Base-by-base conservation (phyloP, 2,888 invertebrate genomes). In the Drosophila nigricruria region DNA sequence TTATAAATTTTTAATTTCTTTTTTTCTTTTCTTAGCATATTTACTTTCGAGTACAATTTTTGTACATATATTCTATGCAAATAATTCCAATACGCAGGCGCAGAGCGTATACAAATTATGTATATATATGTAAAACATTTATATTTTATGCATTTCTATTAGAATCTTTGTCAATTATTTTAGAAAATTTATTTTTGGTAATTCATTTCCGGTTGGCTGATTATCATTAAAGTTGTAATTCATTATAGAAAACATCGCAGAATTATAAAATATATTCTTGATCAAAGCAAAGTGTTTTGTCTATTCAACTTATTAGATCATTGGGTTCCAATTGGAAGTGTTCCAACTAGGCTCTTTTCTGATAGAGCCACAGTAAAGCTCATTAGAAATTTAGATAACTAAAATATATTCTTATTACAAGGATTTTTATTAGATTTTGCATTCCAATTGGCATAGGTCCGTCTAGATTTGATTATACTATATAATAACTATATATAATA, bases 81-180 rank as follows among this genome's bases (percentile, higher is more conserved):
- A 53, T 49, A 73, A 75, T 47, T 60, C 40, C 62, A 67, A 47
- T 60, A 60, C 52, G 62, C 59, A 38, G 12, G 43, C 10, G 45
- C 50, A 40, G 54, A n/a, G 45, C 69, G 62, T 68, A 68, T 63
- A 14, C 9, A 38, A 57, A 63, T 10, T 77, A n/a, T 34, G 43
- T 68, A 68, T 3, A 50, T 73, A 72, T 58, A 18, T 27, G 6
- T 27, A 45, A 54, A 16, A 32, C 4, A 32, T 30, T 10, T 34
- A 62, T 72, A 25, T 63, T 67, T 60, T n/a, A 54, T 53, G 56
- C 62, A 69, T 70, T 68, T 57, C 56, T 54, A 40, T 18, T 34
- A 5, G 36, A 32, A 42, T 62, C 49, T 43, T 30, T 5, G 5
- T 3, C 6, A 23, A 57, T 45, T 32, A 5, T 12, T 32, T 43